Percentiles rank a stretch among this genome's conserved stretches.
Evolutionary conservation across 2,888 invertebrate genomes (phyloP).

Genomic region (Operophtera brumata): DNA sequence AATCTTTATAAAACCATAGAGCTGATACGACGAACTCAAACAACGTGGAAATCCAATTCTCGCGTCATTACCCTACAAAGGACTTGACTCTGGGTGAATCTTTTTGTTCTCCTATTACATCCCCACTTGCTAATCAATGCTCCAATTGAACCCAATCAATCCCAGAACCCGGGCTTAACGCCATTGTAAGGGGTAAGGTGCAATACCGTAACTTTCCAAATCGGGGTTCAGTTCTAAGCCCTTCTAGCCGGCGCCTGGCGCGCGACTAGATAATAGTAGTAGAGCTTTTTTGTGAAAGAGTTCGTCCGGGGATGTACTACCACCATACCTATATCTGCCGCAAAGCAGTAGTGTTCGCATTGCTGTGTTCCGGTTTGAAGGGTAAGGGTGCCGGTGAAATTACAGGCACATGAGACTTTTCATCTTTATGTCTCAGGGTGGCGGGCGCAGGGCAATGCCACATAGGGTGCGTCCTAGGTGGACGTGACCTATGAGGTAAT

Average conservation of each 20-base stretch:
- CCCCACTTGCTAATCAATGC: constrained; percentile 21
- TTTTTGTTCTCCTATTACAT: constrained; percentile 12
- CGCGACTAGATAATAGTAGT: background rate
- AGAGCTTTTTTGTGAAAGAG: no score
- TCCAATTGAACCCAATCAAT: constrained; percentile 21
- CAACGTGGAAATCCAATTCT: background rate
- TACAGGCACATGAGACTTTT: no score
- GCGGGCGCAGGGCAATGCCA: no score
- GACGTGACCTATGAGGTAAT: no score
- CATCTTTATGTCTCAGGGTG: no score
- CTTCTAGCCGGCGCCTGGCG: constrained; percentile 5
- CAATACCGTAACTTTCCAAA: constrained; percentile 12
- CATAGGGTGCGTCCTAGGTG: no score
- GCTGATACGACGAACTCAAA: constrained; percentile 1
- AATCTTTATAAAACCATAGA: background rate
- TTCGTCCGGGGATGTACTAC: no score
- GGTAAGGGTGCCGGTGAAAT: no score
- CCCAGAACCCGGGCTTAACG: constrained; percentile 14
- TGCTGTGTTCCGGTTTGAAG: no score
- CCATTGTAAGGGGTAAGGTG: constrained; percentile 18
- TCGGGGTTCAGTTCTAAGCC: constrained; percentile 12
- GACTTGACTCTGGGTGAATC: background rate
- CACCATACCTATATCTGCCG: no score
- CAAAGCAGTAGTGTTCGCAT: no score
- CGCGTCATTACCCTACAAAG: constrained; percentile 10